phyloP scores from a whole-genome alignment of 2,888 invertebrate species.

The Volucella inanis region DNA sequence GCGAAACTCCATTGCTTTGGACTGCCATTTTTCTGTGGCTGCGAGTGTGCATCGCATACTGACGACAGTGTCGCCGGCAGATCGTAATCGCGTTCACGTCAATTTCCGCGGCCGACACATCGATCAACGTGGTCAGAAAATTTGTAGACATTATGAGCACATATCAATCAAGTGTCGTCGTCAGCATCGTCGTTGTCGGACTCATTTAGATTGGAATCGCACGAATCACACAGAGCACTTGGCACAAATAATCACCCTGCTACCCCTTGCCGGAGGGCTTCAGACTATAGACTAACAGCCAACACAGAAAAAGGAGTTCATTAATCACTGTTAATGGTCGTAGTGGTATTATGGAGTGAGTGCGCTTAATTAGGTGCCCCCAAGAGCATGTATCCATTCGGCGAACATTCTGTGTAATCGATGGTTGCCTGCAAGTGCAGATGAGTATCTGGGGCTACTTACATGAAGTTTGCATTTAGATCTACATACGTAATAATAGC shows the following conservation, averaged over 20 bases:
- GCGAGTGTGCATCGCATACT: conserved; percentile 39
- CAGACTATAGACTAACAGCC: conserved; percentile 5
- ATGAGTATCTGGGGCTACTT: conserved; percentile 56
- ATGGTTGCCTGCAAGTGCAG: conserved; percentile 56
- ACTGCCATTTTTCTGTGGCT: conserved; percentile 22
- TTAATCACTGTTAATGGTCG: conserved; percentile 72
- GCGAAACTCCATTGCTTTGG: conserved; percentile 65
- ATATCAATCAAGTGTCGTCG: conserved; percentile 75
- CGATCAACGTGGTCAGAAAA: conserved; percentile 75
- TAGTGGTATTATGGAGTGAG: conserved; percentile 72
- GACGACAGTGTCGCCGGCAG: conserved; percentile 71
- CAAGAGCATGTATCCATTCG: conserved; percentile 69
- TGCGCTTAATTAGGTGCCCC: conserved; percentile 73
- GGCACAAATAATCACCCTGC: conserved; percentile 66
- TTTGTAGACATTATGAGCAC: conserved; percentile 75
- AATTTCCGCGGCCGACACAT: conserved; percentile 74
- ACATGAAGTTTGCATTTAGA: conserved; percentile 57
- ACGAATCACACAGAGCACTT: conserved; percentile 69
- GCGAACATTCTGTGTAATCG: conserved; percentile 54
- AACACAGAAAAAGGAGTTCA: conserved; percentile 62
- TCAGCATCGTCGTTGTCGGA: conserved; percentile 74
- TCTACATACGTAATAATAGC: conserved; percentile 35
- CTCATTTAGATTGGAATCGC: conserved; percentile 74
- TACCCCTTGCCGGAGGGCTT: conserved; percentile 23
- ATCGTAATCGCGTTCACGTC: conserved; percentile 74